These are phyloP conservation scores for Trinectes maculatus DNA, from an alignment of 2,113 vertebrate genomes.

Conservation along the genomic window DNA sequence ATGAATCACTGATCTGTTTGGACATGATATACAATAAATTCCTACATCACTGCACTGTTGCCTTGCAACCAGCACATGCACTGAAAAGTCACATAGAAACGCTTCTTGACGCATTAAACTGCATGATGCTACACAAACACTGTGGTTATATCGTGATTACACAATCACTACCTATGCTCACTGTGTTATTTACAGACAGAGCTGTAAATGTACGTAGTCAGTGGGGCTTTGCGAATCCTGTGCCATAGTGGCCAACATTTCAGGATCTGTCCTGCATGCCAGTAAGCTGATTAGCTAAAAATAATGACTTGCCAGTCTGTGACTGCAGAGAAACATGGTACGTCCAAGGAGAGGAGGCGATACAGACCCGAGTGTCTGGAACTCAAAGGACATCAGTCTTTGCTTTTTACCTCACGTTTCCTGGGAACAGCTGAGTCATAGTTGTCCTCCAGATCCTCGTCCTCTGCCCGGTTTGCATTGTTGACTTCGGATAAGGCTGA, in stretches of 20 bases:
- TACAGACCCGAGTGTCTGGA: slow-evolving; percentile 28
- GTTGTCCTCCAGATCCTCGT: slow-evolving; percentile 67
- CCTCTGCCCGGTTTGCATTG: slow-evolving; percentile 60
- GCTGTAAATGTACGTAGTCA: slow-evolving; percentile 11
- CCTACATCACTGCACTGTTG: not conserved
- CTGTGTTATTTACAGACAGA: slow-evolving; percentile 46
- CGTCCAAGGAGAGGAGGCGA: slow-evolving; percentile 46
- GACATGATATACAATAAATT: slow-evolving; percentile 1
- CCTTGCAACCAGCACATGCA: slow-evolving; percentile 15
- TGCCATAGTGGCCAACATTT: slow-evolving; percentile 21
- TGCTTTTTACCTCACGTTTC: slow-evolving; percentile 84
- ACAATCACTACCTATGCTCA: slow-evolving; percentile 11
- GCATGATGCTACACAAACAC: not conserved
- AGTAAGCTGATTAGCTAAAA: slow-evolving; percentile 78
- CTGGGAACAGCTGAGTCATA: slow-evolving; percentile 73
- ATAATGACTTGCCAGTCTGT: slow-evolving; percentile 51
- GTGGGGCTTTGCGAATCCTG: slow-evolving; percentile 17
- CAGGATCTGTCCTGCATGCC: slow-evolving; percentile 44
- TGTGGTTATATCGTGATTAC: slow-evolving; percentile 1
- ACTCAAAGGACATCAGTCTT: not conserved
- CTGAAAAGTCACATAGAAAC: slow-evolving; percentile 25
- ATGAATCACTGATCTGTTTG: not conserved
- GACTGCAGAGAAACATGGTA: slow-evolving; percentile 13
- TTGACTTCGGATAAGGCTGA: slow-evolving; percentile 80
- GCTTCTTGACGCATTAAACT: not conserved